phyloP scores from a whole-genome alignment of 1,140 invertebrate genomes.

The Theocolax elegans region DNA sequence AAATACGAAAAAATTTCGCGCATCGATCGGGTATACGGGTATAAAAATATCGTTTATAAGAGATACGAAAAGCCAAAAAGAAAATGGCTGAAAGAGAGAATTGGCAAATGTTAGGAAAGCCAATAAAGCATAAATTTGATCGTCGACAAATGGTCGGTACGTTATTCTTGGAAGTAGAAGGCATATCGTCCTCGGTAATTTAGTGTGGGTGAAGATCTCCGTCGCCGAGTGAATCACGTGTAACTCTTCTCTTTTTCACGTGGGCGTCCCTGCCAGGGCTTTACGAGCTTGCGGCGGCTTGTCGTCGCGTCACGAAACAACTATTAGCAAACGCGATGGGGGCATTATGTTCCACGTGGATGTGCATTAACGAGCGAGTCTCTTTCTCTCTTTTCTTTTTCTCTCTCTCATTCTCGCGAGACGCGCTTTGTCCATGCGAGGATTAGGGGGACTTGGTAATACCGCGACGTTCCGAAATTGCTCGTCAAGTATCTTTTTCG shows the following conservation, averaged over 20 bases:
- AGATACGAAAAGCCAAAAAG: neutral
- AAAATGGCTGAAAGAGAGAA: neutral
- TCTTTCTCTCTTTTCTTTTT: neutral
- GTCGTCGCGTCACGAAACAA: conserved; percentile 36
- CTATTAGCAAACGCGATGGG: conserved; percentile 39
- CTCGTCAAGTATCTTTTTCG: too few relatives aligned
- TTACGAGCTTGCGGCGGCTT: conserved; percentile 31
- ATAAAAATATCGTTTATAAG: too few relatives aligned
- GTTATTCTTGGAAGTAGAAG: conserved; percentile 10
- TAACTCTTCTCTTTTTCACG: neutral
- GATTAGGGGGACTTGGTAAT: conserved; percentile 12
- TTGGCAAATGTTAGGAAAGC: conserved; percentile 3
- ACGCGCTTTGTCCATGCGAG: neutral
- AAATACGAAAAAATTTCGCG: too few relatives aligned
- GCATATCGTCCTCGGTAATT: conserved; percentile 6
- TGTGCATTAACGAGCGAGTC: conserved; percentile 38
- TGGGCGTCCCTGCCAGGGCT: conserved; percentile 14
- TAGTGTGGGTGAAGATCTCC: conserved; percentile 27
- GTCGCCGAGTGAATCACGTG: conserved; percentile 39
- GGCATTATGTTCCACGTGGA: conserved; percentile 38
- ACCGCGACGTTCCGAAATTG: neutral
- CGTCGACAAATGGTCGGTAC: conserved; percentile 18
- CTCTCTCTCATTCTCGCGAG: conserved; percentile 17
- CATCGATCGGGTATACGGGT: too few relatives aligned
- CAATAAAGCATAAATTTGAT: conserved; percentile 28